Percentiles rank a stretch among this genome's conserved stretches.
Conservation (phyloP, 2,888 invertebrate genomes). For the Clitarchus hookeri region DNA sequence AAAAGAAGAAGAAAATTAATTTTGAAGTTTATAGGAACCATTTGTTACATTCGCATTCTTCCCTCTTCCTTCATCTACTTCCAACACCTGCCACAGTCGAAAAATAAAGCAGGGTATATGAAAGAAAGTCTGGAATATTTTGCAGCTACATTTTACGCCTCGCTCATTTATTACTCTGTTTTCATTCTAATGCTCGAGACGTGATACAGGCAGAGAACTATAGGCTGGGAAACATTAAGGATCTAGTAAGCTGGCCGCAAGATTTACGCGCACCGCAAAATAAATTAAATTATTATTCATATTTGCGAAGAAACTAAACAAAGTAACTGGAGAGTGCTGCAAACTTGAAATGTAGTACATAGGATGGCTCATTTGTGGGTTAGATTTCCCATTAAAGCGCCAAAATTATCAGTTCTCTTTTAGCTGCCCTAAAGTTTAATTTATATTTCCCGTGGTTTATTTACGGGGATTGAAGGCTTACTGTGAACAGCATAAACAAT, state of each 20-base stretch:
- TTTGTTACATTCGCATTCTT: not conserved
- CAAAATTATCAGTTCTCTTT: too few relatives aligned
- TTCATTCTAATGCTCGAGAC: not conserved
- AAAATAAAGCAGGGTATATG: not conserved
- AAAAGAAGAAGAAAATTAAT: constrained; percentile 14
- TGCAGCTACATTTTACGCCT: not conserved
- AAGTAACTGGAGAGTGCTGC: not conserved
- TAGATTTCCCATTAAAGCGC: too few relatives aligned
- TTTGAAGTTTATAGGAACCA: not conserved
- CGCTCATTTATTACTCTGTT: not conserved
- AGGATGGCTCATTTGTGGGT: not conserved
- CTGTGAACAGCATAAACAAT: too few relatives aligned
- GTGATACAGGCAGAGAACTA: not conserved
- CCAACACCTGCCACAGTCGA: not conserved
- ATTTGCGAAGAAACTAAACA: not conserved
- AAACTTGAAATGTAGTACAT: not conserved
- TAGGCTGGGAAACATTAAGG: not conserved
- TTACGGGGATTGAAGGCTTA: too few relatives aligned
- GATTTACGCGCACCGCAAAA: not conserved
- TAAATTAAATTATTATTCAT: not conserved
- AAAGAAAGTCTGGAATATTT: not conserved
- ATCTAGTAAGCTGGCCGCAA: not conserved
- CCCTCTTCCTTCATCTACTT: not conserved
- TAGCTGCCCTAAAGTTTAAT: too few relatives aligned
- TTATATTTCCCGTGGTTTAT: too few relatives aligned